Conservation (phyloP, 1,140 invertebrate species). For the Drosophila prosaltans region DNA sequence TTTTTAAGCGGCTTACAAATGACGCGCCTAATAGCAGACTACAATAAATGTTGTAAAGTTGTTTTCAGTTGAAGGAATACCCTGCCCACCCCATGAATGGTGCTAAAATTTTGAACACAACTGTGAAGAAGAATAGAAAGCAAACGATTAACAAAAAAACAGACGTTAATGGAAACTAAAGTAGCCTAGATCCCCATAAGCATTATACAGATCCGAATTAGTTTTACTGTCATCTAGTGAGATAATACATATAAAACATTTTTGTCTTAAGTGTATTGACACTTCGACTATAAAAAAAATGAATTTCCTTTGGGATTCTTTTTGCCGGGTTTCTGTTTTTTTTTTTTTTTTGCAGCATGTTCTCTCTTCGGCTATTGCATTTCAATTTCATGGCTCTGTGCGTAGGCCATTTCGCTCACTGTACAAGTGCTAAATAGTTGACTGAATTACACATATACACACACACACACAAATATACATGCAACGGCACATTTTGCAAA, state of each 20-base stretch:
- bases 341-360: background rate
- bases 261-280: background rate
- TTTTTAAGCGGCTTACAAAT: conserved; percentile 44
- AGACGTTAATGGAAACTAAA: too few relatives aligned
- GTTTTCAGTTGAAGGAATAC: background rate
- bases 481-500: conserved; percentile 49
- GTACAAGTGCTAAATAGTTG: conserved; percentile 77
- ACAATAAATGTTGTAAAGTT: conserved; percentile 9
- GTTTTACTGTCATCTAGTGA: too few relatives aligned
- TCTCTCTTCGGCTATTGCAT: conserved; percentile 29
- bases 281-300: background rate
- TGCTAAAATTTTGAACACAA: too few relatives aligned
- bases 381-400: conserved; percentile 77
- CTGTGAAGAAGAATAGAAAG: too few relatives aligned
- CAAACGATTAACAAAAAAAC: too few relatives aligned
- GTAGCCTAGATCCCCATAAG: too few relatives aligned
- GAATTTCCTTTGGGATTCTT: conserved; percentile 15
- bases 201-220: too few relatives aligned
- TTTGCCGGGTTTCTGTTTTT: background rate
- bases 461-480: conserved; percentile 10
- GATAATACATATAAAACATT: too few relatives aligned
- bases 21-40: conserved; percentile 35
- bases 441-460: conserved; percentile 57
- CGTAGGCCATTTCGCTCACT: conserved; percentile 64
- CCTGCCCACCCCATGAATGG: background rate